Base-by-base conservation (phyloP, 2,113 vertebrate genomes). In the Hucho hucho region DNA sequence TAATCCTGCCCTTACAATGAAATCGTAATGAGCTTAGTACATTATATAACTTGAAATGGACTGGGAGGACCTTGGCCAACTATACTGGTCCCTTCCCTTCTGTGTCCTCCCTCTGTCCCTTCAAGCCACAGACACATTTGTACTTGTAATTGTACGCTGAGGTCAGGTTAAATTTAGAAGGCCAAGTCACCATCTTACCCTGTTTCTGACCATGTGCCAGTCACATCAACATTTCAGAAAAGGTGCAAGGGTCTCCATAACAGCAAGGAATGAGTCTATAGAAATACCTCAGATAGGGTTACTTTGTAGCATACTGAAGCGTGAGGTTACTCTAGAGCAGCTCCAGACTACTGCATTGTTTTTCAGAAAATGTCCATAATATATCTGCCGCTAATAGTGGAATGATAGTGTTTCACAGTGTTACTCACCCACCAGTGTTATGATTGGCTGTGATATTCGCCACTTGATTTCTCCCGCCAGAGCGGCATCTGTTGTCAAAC, bases 161-260 rank as follows among this genome's bases (percentile, higher is more conserved):
- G 49, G 49, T 14, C 49, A 53, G 28, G 64, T 67, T 67, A 67
- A 67, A 67, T 67, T 29, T 67, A 67, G 65, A 14, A 32, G 29
- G 16, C 28, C 29, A 67, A 67, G 28, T 67, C 28, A 67, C 64
- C 64, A 28, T 65, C 65, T 67, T 43, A 32, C 65, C 58, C n/a
- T 24, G 12, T 53, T 18, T 61, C 58, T 16, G 49, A 61, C n/a
- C 58, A n/a, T 56, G 13, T 56, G 6, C 20, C 58, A 61, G 58
- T 61, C 58, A 61, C 49, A 61, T n/a, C 58, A 61, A 61, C 58
- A 61, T 56, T 61, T 61, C 58, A 24, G 58, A 61, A 61, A 22
- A 61, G 13, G 18, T n/a, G n/a, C 18, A 61, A 61, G 7, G 18
- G 58, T 61, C n/a, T 22, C 58, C 58, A 61, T 61, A 11, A 61